Conservation (phyloP, 2,888 invertebrate species). For the Lacanobia wlatinum region DNA sequence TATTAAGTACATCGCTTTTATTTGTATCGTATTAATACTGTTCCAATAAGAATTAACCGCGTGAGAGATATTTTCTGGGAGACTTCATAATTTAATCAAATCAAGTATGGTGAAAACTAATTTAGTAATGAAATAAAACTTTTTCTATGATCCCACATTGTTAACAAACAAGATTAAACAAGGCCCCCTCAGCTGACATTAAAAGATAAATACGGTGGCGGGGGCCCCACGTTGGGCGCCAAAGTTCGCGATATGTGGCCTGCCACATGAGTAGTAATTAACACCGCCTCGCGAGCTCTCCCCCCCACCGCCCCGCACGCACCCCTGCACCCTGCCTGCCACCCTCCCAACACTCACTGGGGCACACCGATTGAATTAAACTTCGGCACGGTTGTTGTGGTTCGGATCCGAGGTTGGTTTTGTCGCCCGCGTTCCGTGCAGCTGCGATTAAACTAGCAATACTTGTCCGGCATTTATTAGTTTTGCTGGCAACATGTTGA, state of each 20-base stretch:
- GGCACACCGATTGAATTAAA: slow-evolving; percentile 90
- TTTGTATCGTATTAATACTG: not conserved
- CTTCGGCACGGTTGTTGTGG: slow-evolving; percentile 89
- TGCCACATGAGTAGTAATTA: slow-evolving; percentile 90
- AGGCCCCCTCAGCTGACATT: slow-evolving; percentile 78
- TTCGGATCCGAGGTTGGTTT: slow-evolving; percentile 87
- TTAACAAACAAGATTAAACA: slow-evolving; percentile 76
- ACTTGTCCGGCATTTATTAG: slow-evolving; percentile 87
- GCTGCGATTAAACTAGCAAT: slow-evolving; percentile 88
- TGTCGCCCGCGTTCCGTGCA: slow-evolving; percentile 87
- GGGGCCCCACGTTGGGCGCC: slow-evolving; percentile 82
- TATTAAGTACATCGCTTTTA: not conserved
- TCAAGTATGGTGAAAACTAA: slow-evolving; percentile 40
- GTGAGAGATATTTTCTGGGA: not conserved
- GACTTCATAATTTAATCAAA: slow-evolving; percentile 26
- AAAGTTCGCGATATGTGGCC: slow-evolving; percentile 89
- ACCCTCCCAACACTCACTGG: slow-evolving; percentile 77
- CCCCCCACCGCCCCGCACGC: slow-evolving; percentile 61
- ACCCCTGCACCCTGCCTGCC: slow-evolving; percentile 51
- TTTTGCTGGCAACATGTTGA: slow-evolving; percentile 76
- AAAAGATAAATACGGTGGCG: slow-evolving; percentile 85
- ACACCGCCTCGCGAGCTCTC: slow-evolving; percentile 81
- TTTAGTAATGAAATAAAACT: slow-evolving; percentile 64
- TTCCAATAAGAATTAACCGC: not conserved
- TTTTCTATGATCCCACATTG: slow-evolving; percentile 75